Conservation (phyloP, 2,113 vertebrate species). For the Recurvirostra avosetta region DNA sequence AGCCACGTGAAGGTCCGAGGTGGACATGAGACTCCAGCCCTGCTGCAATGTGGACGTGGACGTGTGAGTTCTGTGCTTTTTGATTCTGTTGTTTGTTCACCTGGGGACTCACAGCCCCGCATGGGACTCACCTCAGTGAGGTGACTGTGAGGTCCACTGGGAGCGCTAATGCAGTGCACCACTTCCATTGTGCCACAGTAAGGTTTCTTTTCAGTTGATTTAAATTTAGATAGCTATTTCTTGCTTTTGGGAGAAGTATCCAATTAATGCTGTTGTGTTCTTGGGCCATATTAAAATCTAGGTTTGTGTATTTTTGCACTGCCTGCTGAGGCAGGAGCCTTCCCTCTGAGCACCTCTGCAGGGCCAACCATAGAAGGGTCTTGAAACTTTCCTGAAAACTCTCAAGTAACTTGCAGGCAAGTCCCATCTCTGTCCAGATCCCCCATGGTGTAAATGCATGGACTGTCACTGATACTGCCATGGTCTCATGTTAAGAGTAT, state of each 20-base stretch:
- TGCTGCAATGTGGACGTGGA: neutral
- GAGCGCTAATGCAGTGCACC: accelerated
- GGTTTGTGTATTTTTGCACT: neutral
- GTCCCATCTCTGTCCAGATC: neutral
- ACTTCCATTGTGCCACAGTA: neutral
- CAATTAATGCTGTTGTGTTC: neutral
- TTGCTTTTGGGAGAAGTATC: neutral
- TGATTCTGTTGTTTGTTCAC: neutral
- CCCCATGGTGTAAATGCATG: neutral
- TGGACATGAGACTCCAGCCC: neutral
- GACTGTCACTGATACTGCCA: neutral
- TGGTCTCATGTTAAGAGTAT: neutral
- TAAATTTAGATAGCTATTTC: neutral
- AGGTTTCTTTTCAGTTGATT: neutral
- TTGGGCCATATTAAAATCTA: neutral
- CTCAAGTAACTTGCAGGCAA: neutral
- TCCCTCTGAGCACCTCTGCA: neutral
- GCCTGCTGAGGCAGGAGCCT: neutral
- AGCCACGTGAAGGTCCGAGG: neutral
- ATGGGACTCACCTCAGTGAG: neutral
- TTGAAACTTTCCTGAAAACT: neutral
- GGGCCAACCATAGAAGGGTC: neutral
- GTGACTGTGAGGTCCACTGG: neutral
- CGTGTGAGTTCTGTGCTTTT: neutral
- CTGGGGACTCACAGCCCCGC: neutral